Percentiles rank a stretch among this genome's conserved stretches.
These are phyloP conservation scores for Drosophila recens DNA, from an alignment of 2,888 invertebrate species.

Conservation along the genomic window DNA sequence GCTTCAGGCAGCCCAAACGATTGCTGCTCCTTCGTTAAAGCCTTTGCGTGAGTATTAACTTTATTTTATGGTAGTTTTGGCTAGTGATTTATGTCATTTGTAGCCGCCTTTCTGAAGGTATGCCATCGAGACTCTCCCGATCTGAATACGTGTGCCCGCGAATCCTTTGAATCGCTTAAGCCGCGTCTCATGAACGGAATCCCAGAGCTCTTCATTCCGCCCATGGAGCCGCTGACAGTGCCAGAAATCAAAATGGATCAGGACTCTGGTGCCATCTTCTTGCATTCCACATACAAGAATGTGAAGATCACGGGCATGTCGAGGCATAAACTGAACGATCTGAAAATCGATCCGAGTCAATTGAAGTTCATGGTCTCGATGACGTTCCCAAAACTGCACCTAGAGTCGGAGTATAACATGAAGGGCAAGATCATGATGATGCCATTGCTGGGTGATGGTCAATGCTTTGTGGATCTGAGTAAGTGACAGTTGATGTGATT, in stretches of 20 bases:
- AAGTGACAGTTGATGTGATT: conserved; percentile 81
- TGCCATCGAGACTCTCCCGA: conserved; percentile 88
- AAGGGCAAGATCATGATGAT: conserved; percentile 90
- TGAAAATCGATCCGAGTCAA: conserved; percentile 85
- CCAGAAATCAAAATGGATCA: conserved; percentile 90
- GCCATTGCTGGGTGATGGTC: conserved; percentile 90
- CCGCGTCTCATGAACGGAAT: conserved; percentile 88
- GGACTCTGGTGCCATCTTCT: conserved; percentile 89
- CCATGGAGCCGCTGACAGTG: conserved; percentile 89
- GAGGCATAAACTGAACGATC: conserved; percentile 88
- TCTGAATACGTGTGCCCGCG: conserved; percentile 87
- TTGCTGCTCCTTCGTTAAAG: conserved; percentile 28
- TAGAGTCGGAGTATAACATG: conserved; percentile 89
- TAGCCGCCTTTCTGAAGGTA: conserved; percentile 89
- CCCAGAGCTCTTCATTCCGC: conserved; percentile 89
- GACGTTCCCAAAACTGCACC: conserved; percentile 88
- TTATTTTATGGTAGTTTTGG: background rate
- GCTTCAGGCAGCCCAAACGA: conserved; percentile 16
- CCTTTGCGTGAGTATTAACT: conserved; percentile 57
- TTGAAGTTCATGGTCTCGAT: conserved; percentile 87
- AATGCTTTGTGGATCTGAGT: conserved; percentile 90
- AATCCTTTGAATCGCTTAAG: conserved; percentile 87
- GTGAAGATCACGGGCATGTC: conserved; percentile 88
- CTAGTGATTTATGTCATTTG: conserved; percentile 1
- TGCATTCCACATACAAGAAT: conserved; percentile 89